A percentile compares a stretch with the other conserved stretches of the same genome.
These are phyloP conservation scores for Fundulus diaphanus DNA, from an alignment of 2,797 vertebrate genomes.

Conservation along the genomic window DNA sequence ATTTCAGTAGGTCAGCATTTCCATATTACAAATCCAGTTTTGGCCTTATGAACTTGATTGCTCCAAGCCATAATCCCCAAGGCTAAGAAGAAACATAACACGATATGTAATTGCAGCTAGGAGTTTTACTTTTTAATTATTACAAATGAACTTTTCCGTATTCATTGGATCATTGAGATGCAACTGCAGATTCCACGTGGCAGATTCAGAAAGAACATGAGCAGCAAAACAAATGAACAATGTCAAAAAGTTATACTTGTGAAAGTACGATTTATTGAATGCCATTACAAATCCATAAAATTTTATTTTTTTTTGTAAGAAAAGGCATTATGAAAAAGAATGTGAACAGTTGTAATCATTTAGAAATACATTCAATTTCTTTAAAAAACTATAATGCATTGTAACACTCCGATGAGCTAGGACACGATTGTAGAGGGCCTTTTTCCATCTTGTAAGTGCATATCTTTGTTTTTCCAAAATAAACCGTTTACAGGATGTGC, in stretches of 20 bases:
- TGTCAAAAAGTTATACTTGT: conserved; percentile 38
- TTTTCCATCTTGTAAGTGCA: conserved; percentile 60
- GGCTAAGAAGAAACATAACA: background rate
- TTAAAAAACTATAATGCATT: conserved; percentile 67
- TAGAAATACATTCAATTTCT: conserved; percentile 81
- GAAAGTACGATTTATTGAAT: conserved; percentile 82
- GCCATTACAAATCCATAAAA: conserved; percentile 80
- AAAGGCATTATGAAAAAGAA: conserved; percentile 67
- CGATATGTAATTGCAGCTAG: background rate
- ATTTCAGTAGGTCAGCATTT: background rate
- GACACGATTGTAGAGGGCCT: conserved; percentile 50
- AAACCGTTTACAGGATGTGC: conserved; percentile 38
- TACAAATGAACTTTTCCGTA: background rate
- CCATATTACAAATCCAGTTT: background rate
- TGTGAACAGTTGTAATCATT: conserved; percentile 66
- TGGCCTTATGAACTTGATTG: background rate
- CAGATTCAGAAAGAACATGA: background rate
- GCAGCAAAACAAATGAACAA: conserved; percentile 4
- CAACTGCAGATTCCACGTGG: background rate
- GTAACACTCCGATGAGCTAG: conserved; percentile 51
- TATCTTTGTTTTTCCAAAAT: conserved; percentile 42
- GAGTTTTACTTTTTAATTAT: background rate
- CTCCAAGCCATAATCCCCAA: background rate
- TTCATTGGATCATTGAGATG: background rate
- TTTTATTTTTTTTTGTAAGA: conserved; percentile 68